Evolutionary conservation across 1,140 invertebrate species (phyloP).

Genomic region (Propsilocerus akamusi): DNA sequence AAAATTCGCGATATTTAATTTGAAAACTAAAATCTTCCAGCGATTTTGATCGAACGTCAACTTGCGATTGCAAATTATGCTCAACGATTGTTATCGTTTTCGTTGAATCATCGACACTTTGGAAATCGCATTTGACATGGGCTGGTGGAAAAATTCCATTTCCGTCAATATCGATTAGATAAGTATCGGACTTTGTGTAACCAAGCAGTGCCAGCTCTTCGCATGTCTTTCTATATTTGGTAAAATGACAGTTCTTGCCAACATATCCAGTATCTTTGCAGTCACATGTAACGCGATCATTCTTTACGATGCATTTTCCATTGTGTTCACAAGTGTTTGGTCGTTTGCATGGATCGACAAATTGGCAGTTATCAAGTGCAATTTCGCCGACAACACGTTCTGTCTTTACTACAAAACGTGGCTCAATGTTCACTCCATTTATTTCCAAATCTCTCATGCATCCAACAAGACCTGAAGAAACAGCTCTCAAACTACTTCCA

Average conservation of each 20-base stretch:
- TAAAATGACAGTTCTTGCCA: conserved; percentile 86
- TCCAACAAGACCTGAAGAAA: conserved; percentile 58
- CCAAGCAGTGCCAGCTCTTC: conserved; percentile 74
- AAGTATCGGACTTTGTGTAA: conserved; percentile 73
- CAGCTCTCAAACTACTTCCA: conserved; percentile 48
- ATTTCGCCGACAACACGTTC: conserved; percentile 68
- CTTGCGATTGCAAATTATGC: conserved; percentile 79
- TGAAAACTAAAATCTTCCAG: conserved; percentile 64
- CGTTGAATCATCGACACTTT: conserved; percentile 64
- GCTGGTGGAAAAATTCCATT: conserved; percentile 79
- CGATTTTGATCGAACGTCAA: conserved; percentile 56
- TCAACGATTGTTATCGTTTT: conserved; percentile 73
- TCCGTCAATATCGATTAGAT: conserved; percentile 81
- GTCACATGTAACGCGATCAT: conserved; percentile 72
- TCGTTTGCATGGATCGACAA: conserved; percentile 72
- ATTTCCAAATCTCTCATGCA: conserved; percentile 77
- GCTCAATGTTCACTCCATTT: conserved; percentile 53
- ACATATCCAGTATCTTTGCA: conserved; percentile 73
- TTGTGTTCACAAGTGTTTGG: conserved; percentile 83
- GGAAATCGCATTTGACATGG: conserved; percentile 79
- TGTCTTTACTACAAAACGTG: conserved; percentile 55
- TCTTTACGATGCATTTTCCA: conserved; percentile 72
- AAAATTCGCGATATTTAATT: conserved; percentile 76
- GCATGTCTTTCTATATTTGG: conserved; percentile 74
- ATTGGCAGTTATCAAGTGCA: conserved; percentile 75